Percentiles rank a stretch among this genome's conserved stretches.
Evolutionary conservation across 35 echinoderm and acorn worm genomes (phyloP).

Genomic region (Ophioderma brevispina): DNA sequence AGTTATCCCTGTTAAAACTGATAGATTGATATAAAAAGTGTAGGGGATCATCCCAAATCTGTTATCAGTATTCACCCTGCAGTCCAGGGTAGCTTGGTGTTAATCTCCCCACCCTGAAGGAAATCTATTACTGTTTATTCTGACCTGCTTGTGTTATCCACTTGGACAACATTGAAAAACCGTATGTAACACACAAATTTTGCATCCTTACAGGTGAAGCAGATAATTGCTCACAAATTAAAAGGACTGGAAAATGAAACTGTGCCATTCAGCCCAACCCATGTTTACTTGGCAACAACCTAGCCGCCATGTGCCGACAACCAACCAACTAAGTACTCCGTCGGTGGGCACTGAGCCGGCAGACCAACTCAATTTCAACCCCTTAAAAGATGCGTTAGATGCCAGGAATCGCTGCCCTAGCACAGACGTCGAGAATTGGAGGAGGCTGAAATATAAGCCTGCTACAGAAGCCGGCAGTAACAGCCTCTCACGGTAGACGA

Average conservation of each 20-base stretch:
- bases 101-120: no score
- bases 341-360: conserved; percentile 22
- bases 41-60: no score
- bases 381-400: conserved; percentile 70
- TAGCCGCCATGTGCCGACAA: conserved; percentile 35
- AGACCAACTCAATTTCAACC: conserved; percentile 80
- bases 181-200: no score
- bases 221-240: conserved; percentile 78
- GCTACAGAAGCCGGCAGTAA: conserved; percentile 31
- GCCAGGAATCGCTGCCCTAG: conserved; percentile 68
- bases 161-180: no score
- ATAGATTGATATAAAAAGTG: no score
- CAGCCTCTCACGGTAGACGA: neutral
- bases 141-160: no score
- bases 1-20: no score
- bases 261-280: conserved; percentile 64
- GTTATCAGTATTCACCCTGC: no score
- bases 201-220: conserved; percentile 50
- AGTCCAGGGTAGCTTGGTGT: no score
- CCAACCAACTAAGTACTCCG: conserved; percentile 29
- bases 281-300: conserved; percentile 32
- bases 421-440: conserved; percentile 60
- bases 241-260: conserved; percentile 79
- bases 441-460: conserved; percentile 71
- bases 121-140: no score